Base-by-base conservation (phyloP, 2,888 invertebrate genomes). In the Rhopalosiphum nymphaeae region DNA sequence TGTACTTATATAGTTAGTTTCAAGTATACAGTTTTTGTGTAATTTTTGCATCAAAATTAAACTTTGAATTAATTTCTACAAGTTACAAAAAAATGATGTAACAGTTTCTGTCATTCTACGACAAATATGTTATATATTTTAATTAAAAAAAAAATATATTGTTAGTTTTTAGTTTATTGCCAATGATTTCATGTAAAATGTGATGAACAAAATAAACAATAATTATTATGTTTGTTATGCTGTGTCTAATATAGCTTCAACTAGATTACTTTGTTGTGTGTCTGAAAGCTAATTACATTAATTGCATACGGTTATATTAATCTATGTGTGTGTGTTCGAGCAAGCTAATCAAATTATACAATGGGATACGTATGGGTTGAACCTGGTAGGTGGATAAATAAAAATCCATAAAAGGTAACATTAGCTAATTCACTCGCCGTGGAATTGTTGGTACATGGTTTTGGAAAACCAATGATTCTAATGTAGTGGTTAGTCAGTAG, bases 281-380 rank as follows among this genome's bases (percentile, higher is more conserved):
- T 57, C 21, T 85, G 42, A 93, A 93, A 93, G 49, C 49, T 89
- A 90, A 93, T 93, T 93, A 89, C 85, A 78, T 89, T 57, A 93
- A 93, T 49, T 84, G 89, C 57, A 46, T 88, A 57, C 85, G 57
- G 89, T 85, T 89, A 88, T 93, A 88, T 93, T 93, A 93, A 93
- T 89, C 89, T 89, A 90, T 61, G 93, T 85, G 89, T 85, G 89
- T 57, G 46, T 57, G 84, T 57, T 57, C 85, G 84, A 89, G 89
- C 36, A 56, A 53, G 89, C 44, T 89, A 89, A 93, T 89, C 57
- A 36, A 93, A 93, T 93, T 93, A 90, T 89, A 89, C 53, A 53
- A 67, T 53, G 49, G 26, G 89, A 44, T 13, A 89, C 29, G 67
- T 29, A 42, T 46, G 44, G 11, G 92, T 36, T 61, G 7, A 92